Percentiles rank a stretch among this genome's conserved stretches.
These are phyloP conservation scores for Columba livia DNA, from an alignment of 2,113 vertebrate species.

Conservation along the genomic window DNA sequence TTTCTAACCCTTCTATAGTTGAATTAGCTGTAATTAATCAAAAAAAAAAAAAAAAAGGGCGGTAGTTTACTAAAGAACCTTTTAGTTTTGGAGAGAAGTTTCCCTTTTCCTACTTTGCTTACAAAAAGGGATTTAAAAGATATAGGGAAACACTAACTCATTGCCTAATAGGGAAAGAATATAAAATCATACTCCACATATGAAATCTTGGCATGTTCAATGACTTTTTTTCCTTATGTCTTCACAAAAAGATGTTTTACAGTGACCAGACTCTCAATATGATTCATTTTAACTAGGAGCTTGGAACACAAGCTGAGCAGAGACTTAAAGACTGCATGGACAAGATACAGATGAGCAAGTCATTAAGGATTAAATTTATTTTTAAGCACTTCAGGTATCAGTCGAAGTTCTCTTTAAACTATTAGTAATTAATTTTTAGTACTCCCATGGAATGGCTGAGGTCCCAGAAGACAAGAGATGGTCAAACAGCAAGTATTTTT, in stretches of 20 bases:
- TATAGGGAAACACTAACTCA: background rate
- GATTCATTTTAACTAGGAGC: background rate
- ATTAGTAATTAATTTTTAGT: background rate
- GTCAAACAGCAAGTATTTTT: background rate
- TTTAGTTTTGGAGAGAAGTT: background rate
- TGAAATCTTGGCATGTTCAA: background rate
- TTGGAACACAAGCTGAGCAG: background rate
- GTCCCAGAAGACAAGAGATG: background rate
- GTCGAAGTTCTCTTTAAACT: background rate
- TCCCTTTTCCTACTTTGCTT: background rate
- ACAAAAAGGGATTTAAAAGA: background rate
- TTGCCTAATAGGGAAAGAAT: background rate
- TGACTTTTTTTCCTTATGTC: background rate
- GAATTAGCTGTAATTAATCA: slow-evolving; percentile 2
- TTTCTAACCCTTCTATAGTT: background rate
- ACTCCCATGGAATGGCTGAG: background rate
- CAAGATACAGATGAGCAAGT: background rate
- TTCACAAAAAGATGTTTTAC: background rate
- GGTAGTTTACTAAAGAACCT: background rate
- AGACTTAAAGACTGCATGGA: background rate
- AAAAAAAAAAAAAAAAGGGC: background rate
- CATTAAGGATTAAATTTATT: background rate
- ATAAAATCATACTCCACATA: background rate
- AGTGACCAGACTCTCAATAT: background rate
- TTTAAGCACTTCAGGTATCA: background rate